These are phyloP conservation scores for Nomada ruficornis DNA, from an alignment of 2,888 invertebrate genomes.

Conservation along the genomic window DNA sequence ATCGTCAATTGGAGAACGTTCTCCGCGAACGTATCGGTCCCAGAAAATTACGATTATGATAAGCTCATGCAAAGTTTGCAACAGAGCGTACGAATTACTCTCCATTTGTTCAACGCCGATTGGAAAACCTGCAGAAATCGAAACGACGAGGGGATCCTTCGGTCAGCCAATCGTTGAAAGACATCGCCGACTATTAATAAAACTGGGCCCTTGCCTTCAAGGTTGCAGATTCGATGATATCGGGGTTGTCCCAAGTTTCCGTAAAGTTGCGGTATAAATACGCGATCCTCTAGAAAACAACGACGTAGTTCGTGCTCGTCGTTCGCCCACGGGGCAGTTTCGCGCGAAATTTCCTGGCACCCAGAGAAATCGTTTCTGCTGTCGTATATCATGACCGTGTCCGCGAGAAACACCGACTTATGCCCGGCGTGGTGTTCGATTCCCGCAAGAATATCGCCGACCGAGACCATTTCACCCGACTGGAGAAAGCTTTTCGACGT, in stretches of 20 bases:
- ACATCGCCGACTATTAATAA: constrained; percentile 77
- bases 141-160: neutral
- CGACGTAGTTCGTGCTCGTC: constrained; percentile 56
- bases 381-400: constrained; percentile 1
- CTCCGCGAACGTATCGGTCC: no score
- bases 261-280: constrained; percentile 71
- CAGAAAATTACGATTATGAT: neutral
- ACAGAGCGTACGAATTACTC: no score
- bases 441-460: neutral
- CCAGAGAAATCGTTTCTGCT: neutral
- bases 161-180: constrained; percentile 61
- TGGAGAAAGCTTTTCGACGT: neutral
- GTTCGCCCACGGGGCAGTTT: constrained; percentile 45
- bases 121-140: neutral
- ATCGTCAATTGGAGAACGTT: no score
- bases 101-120: neutral
- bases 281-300: constrained; percentile 56
- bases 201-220: constrained; percentile 73
- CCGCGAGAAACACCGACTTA: constrained; percentile 9
- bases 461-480: neutral
- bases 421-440: neutral
- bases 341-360: constrained; percentile 51
- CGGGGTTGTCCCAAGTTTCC: constrained; percentile 55
- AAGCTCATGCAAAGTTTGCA: no score
- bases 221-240: constrained; percentile 69